Evolutionary conservation across 1,140 invertebrate species (phyloP).

Genomic region (Bombus soroeensis): DNA sequence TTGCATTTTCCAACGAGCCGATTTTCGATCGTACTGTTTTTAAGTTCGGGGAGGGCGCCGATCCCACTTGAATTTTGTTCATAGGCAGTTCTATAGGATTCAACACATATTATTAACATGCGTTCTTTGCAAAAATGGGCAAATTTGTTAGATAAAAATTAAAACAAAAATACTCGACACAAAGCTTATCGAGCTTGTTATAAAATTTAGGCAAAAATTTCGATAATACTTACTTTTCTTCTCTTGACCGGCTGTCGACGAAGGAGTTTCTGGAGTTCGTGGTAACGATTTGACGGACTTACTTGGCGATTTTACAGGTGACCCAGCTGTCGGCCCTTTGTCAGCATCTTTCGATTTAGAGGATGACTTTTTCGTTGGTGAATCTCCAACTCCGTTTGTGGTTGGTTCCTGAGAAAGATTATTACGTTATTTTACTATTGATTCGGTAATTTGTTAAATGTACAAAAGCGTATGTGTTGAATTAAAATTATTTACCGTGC

Average conservation of each 20-base stretch:
- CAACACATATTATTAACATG: constrained; percentile 22
- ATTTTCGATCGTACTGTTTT: constrained; percentile 96
- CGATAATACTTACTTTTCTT: constrained; percentile 88
- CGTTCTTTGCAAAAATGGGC: too few species aligned
- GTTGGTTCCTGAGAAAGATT: constrained; percentile 76
- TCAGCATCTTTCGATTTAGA: constrained; percentile 79
- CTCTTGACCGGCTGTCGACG: constrained; percentile 84
- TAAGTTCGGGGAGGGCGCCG: constrained; percentile 94
- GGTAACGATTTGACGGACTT: constrained; percentile 85
- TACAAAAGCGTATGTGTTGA: neutral
- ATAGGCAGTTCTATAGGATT: constrained; percentile 89
- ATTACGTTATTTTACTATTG: neutral
- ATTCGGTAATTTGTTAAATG: neutral
- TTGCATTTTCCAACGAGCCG: constrained; percentile 95
- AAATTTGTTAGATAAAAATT: neutral
- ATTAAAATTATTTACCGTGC: constrained; percentile 82
- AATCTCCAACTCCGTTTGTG: constrained; percentile 85
- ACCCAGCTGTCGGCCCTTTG: constrained; percentile 81
- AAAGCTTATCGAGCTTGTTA: neutral
- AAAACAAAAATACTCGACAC: neutral
- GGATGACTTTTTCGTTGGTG: constrained; percentile 86
- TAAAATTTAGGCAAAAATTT: constrained; percentile 1
- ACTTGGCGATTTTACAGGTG: constrained; percentile 85
- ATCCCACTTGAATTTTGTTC: constrained; percentile 96
- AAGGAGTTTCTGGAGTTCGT: constrained; percentile 86